Conservation (phyloP, 2,888 invertebrate species). For the Anoplius nigerrimus region DNA sequence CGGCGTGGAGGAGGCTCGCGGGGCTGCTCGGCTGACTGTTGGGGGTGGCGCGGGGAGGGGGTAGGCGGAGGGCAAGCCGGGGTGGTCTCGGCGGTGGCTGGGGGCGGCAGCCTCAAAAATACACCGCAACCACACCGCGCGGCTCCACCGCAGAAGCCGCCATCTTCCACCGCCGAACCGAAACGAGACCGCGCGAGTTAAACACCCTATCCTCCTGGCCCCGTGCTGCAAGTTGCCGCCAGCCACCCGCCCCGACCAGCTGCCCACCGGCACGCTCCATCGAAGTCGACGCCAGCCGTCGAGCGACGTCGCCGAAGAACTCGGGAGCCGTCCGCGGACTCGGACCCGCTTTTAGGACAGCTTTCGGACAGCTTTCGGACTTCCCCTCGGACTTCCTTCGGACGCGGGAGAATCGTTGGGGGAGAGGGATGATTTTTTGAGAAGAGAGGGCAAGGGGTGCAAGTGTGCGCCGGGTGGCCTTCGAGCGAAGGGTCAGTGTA, state of each 20-base stretch:
- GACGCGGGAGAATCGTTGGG: too few relatives aligned
- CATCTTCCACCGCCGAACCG: constrained; percentile 74
- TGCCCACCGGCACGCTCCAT: constrained; percentile 6
- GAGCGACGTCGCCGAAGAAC: too few relatives aligned
- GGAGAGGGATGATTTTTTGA: too few relatives aligned
- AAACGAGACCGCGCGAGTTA: constrained; percentile 73
- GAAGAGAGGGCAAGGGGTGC: too few relatives aligned
- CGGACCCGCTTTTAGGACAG: constrained; percentile 9
- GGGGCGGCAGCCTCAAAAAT: constrained; percentile 75
- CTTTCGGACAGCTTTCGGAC: too few relatives aligned
- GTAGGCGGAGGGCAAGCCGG: constrained; percentile 55
- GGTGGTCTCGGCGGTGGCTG: constrained; percentile 66
- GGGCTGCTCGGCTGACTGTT: constrained; percentile 40
- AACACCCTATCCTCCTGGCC: constrained; percentile 63
- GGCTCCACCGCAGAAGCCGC: constrained; percentile 75
- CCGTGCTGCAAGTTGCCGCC: constrained; percentile 52
- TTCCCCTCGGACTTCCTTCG: too few relatives aligned
- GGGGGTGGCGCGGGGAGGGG: constrained; percentile 33
- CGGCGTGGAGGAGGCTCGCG: constrained; percentile 9
- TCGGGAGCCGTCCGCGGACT: too few relatives aligned
- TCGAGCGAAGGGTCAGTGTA: too few relatives aligned
- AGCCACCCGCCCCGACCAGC: constrained; percentile 43
- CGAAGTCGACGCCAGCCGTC: constrained; percentile 13
- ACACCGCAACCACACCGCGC: constrained; percentile 75
- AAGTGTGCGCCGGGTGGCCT: too few relatives aligned